phyloP scores from a whole-genome alignment of 2,888 invertebrate genomes.

The Sussaba pulchella region DNA sequence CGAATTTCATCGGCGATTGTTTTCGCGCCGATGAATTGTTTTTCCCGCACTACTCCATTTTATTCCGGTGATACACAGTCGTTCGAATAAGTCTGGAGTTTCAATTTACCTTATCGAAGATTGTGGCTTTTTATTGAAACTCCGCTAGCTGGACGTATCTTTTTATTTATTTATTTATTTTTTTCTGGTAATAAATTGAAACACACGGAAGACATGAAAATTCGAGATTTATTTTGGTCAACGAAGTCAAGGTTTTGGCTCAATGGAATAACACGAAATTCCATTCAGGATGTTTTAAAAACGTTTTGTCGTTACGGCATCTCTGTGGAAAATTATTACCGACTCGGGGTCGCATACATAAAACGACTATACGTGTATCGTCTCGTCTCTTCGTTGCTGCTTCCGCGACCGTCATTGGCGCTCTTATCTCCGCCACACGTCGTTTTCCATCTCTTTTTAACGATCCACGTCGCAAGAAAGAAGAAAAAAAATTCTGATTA shows the following conservation, averaged over 20 bases:
- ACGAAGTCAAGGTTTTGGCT: not conserved
- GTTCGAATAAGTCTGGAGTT: not conserved
- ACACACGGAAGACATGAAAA: too few species aligned
- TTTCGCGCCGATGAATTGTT: slow-evolving; percentile 1
- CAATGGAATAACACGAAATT: too few species aligned
- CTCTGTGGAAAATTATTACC: not conserved
- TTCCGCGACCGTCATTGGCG: not conserved
- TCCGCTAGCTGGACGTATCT: not conserved
- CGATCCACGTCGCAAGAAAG: slow-evolving; percentile 40
- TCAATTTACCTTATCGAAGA: not conserved
- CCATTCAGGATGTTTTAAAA: too few species aligned
- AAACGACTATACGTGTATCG: not conserved
- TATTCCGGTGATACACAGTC: not conserved
- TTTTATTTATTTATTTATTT: too few species aligned
- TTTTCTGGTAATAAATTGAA: too few species aligned
- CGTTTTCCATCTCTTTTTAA: slow-evolving; percentile 45
- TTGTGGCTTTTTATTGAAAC: not conserved
- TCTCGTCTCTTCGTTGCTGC: not conserved
- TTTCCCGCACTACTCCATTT: not conserved
- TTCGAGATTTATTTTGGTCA: not conserved
- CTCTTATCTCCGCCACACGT: slow-evolving; percentile 25
- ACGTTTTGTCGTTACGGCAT: not conserved
- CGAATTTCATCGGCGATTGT: not conserved
- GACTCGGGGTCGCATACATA: not conserved
- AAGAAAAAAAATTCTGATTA: slow-evolving; percentile 59